Evolutionary conservation across 2,797 vertebrate species (phyloP).

Genomic region (Lepus townsendii): DNA sequence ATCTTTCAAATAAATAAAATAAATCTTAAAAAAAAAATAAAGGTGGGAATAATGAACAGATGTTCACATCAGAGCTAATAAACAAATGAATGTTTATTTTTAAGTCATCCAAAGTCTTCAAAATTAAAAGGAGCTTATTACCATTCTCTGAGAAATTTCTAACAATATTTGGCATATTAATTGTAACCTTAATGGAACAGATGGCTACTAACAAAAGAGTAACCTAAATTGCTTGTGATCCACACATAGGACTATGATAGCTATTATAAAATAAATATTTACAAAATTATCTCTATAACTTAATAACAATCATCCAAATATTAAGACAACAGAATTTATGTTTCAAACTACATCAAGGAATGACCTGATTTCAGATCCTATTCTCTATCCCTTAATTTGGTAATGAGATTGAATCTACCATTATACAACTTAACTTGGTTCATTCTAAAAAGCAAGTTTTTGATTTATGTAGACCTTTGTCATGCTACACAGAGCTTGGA

Average conservation of each 20-base stretch:
- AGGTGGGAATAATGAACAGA: neutral
- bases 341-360: neutral
- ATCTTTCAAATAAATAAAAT: too few relatives aligned
- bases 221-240: neutral
- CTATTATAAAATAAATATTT: slow-evolving; percentile 21
- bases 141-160: neutral
- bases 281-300: neutral
- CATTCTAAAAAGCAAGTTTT: neutral
- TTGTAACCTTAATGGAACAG: neutral
- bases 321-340: neutral
- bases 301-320: neutral
- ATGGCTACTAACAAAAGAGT: neutral
- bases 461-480: neutral
- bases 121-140: slow-evolving; percentile 41
- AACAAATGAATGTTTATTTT: slow-evolving; percentile 35
- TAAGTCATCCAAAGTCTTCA: slow-evolving; percentile 50
- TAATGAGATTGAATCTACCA: neutral
- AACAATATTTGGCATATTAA: neutral
- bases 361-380: neutral
- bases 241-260: neutral
- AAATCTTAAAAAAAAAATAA: neutral
- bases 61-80: slow-evolving; percentile 46
- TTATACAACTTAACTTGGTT: neutral
- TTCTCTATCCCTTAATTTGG: neutral
- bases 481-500: neutral